Conservation (phyloP, 1,140 invertebrate genomes). For the Ips nitidus region DNA sequence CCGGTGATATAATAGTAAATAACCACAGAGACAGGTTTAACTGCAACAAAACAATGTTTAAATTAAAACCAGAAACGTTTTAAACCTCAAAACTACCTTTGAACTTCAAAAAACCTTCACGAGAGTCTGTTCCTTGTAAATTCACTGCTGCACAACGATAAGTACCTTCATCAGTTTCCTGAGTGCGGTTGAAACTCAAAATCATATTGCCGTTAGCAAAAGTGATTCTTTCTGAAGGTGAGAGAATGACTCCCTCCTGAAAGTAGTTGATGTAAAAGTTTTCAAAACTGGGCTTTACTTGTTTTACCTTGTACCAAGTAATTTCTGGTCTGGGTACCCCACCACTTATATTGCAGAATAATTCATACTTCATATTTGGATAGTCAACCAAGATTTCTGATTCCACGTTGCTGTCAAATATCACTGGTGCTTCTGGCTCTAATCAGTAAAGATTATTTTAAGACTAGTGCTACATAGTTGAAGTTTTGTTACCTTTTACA, state of each 20-base stretch:
- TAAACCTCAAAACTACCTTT: conserved; percentile 45
- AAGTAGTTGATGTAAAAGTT: conserved; percentile 15
- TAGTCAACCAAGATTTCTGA: conserved; percentile 47
- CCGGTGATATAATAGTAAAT: conserved; percentile 52
- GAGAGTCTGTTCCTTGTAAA: conserved; percentile 46
- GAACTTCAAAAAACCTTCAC: conserved; percentile 45
- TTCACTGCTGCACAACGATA: conserved; percentile 53
- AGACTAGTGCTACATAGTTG: conserved; percentile 20
- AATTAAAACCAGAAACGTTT: background rate
- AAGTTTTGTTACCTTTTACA: conserved; percentile 38
- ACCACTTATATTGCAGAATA: conserved; percentile 48
- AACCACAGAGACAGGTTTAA: conserved; percentile 24
- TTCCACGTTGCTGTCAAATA: conserved; percentile 47
- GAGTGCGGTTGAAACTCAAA: conserved; percentile 48
- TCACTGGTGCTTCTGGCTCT: conserved; percentile 45
- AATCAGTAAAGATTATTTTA: conserved; percentile 3
- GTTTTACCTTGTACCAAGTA: conserved; percentile 54
- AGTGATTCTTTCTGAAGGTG: conserved; percentile 44
- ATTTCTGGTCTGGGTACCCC: conserved; percentile 55
- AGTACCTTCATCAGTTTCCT: conserved; percentile 51
- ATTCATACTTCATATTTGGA: conserved; percentile 49
- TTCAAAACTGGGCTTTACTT: background rate
- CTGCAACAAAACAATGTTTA: conserved; percentile 12
- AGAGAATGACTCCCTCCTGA: conserved; percentile 30
- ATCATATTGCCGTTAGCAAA: conserved; percentile 52